These are phyloP conservation scores for Rhizomys pruinosus DNA, from an alignment of 2,113 vertebrate species.

Conservation along the genomic window DNA sequence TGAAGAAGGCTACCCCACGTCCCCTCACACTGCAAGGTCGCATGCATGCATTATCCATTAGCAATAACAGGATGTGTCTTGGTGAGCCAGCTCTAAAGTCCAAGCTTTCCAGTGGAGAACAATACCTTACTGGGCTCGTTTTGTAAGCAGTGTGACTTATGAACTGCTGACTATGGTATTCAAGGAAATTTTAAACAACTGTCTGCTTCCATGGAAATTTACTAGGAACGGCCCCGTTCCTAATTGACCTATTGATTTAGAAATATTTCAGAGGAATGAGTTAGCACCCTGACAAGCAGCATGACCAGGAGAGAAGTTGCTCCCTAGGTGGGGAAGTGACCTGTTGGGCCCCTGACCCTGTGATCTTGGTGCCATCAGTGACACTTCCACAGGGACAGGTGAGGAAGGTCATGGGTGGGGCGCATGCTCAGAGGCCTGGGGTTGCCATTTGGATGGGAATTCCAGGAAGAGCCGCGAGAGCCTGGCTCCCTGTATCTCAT, in stretches of 20 bases:
- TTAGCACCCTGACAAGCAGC: rapidly evolving
- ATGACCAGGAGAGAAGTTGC: neutral
- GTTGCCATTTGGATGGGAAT: neutral
- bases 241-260: neutral
- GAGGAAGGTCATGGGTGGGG: rapidly evolving
- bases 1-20: neutral
- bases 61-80: too few species aligned
- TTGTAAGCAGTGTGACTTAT: neutral
- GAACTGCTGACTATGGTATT: neutral
- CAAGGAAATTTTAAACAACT: neutral
- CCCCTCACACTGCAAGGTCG: neutral
- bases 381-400: neutral
- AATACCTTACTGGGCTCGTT: rapidly evolving
- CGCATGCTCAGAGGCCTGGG: neutral
- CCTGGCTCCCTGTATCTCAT: neutral
- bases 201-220: neutral
- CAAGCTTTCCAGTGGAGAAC: neutral
- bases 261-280: neutral
- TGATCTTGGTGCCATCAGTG: rapidly evolving
- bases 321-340: neutral
- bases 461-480: rapidly evolving
- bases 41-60: rapidly evolving
- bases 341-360: neutral
- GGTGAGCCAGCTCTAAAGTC: too few species aligned
- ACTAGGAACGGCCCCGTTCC: rapidly evolving